Conservation (phyloP, 2,797 vertebrate species). For the Apogon hyalosoma region DNA sequence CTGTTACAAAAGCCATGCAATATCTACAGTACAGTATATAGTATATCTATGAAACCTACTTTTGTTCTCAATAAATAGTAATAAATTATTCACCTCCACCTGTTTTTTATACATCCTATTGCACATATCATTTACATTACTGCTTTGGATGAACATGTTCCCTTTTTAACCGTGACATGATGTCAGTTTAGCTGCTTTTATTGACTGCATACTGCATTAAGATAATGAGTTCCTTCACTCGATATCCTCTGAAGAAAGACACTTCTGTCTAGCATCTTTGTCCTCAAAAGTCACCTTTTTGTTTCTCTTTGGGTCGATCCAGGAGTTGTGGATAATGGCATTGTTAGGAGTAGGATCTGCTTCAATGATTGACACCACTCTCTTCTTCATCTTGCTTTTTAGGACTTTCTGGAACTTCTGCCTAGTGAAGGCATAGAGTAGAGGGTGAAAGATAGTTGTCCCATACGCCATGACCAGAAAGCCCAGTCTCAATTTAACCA, state of each 20-base stretch:
- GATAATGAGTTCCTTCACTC: constrained; percentile 59
- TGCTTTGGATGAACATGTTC: constrained; percentile 79
- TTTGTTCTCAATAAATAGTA: constrained; percentile 83
- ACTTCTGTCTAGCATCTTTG: constrained; percentile 91
- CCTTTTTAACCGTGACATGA: constrained; percentile 71
- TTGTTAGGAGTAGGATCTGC: constrained; percentile 94
- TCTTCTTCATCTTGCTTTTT: constrained; percentile 98
- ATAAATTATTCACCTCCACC: constrained; percentile 78
- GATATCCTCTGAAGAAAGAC: constrained; percentile 86
- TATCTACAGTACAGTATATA: constrained; percentile 80
- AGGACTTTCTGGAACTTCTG: constrained; percentile 99
- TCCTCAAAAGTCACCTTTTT: constrained; percentile 94
- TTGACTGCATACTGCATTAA: constrained; percentile 32
- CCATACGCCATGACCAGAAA: constrained; percentile 99
- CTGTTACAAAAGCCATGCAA: constrained; percentile 84
- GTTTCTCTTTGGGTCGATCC: constrained; percentile 96
- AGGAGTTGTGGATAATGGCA: constrained; percentile 95
- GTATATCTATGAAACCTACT: constrained; percentile 76
- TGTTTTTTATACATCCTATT: constrained; percentile 76
- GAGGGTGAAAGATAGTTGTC: constrained; percentile 97
- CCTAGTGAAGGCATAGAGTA: constrained; percentile 96
- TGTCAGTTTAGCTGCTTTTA: constrained; percentile 71
- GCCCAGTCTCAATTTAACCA: constrained; percentile 94
- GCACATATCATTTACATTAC: constrained; percentile 75
- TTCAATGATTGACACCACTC: constrained; percentile 96